Evolutionary conservation across 2,797 vertebrate genomes (phyloP), one percentile per base, ranked within the genome.

Genomic region (Macroramphosus scolopax): DNA sequence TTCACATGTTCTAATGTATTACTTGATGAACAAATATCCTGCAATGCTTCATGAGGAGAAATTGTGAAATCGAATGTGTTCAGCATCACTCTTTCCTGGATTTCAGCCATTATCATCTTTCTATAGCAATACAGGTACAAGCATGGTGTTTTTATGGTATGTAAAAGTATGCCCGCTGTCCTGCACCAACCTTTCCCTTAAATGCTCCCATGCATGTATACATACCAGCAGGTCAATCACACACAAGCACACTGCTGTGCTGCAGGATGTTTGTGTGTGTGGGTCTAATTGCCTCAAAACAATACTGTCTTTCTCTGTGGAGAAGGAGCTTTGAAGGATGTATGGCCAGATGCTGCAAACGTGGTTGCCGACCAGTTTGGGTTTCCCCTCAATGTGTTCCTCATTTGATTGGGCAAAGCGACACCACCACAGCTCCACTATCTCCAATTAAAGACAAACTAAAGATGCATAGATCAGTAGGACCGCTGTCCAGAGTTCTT

Each of bases 291-390:
- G 68, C 64, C 55, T 69, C 52, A 78, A 84, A 88, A 86, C 90
- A 91, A 90, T 89, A 68, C 77, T 47, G 77, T 77, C 80, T 89
- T 91, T 91, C 89, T 89, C 74, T 84, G 44, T 35, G 32, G 57
- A 61, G 54, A 77, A 42, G 70, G 56, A 75, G 72, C 68, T 70
- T 60, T 78, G 79, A 82, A 68, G 63, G 73, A 83, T 78, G 63
- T 77, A 71, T 43, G 38, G 53, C 83, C 89, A 92, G 89, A 91
- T 89, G 88, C 87, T 84, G 71, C 72, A 67, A 63, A 38, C 49
- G 52, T 79, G 56, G 68, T 70, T 73, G 67, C 74, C 71, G 55
- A 75, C 70, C 68, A 51, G 65, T 72, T 53, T 54, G 26, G 29
- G 33, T 59, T 78, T 75, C 66, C 46, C 34, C 57, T 53, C 63